Conservation (phyloP, 2,888 invertebrate genomes). For the Siphonodentalium dalli region DNA sequence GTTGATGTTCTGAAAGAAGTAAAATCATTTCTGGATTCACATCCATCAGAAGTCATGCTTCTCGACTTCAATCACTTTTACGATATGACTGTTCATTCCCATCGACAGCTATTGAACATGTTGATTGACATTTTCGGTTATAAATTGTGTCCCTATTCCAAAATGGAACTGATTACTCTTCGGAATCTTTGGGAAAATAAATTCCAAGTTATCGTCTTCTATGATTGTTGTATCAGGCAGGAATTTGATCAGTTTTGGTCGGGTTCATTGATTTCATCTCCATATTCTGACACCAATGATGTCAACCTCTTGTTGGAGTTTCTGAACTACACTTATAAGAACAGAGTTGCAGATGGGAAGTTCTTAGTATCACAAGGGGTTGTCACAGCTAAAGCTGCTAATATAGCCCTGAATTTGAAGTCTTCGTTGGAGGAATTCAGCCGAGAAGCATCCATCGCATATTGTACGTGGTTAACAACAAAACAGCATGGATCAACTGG, state of each 20-base stretch:
- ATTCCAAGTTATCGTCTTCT: slow-evolving; percentile 67
- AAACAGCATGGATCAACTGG: slow-evolving; percentile 62
- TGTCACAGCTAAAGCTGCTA: slow-evolving; percentile 71
- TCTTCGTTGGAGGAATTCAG: slow-evolving; percentile 65
- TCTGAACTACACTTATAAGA: slow-evolving; percentile 70
- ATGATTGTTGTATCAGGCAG: slow-evolving; percentile 48
- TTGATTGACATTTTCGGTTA: slow-evolving; percentile 71
- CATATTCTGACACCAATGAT: slow-evolving; percentile 80
- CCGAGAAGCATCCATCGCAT: no score
- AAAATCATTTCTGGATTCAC: slow-evolving; percentile 73
- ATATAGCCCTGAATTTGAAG: slow-evolving; percentile 45
- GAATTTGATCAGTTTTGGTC: slow-evolving; percentile 70
- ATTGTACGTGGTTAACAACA: slow-evolving; percentile 64
- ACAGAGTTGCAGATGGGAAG: slow-evolving; percentile 68
- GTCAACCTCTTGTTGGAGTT: slow-evolving; percentile 71
- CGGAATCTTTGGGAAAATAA: slow-evolving; percentile 68
- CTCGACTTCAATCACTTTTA: slow-evolving; percentile 89
- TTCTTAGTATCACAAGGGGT: slow-evolving; percentile 85
- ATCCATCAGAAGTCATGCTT: slow-evolving; percentile 79
- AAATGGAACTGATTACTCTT: slow-evolving; percentile 72
- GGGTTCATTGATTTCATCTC: slow-evolving; percentile 75
- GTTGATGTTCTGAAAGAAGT: slow-evolving; percentile 73
- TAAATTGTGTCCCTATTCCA: slow-evolving; percentile 72
- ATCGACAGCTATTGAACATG: slow-evolving; percentile 72
- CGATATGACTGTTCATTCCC: slow-evolving; percentile 73